Percentiles rank a stretch among this genome's conserved stretches.
Evolutionary conservation across 2,113 vertebrate genomes (phyloP).

Genomic region (Serilophus lunatus): DNA sequence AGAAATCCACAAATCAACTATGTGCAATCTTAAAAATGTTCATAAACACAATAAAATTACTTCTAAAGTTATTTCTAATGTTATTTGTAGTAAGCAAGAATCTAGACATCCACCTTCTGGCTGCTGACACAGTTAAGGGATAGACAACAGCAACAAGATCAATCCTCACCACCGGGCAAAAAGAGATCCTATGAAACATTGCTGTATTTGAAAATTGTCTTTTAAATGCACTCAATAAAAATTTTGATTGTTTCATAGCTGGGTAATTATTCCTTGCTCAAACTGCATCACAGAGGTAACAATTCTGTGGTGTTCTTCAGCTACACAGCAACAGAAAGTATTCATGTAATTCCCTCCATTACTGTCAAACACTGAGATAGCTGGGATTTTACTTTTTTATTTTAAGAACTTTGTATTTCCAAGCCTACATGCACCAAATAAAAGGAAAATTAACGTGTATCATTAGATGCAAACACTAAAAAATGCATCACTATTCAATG

Average conservation of each 20-base stretch:
- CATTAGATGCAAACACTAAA: not conserved
- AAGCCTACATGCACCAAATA: not conserved
- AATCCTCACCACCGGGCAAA: not conserved
- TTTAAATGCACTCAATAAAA: not conserved
- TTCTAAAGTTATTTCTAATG: too few relatives aligned
- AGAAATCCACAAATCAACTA: not conserved
- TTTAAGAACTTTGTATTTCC: not conserved
- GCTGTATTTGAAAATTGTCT: not conserved
- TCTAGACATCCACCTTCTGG: not conserved
- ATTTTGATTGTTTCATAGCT: not conserved
- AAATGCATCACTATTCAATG: not conserved
- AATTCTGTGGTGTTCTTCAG: not conserved
- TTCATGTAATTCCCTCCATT: not conserved
- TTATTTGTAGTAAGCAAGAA: not conserved
- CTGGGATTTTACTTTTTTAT: not conserved
- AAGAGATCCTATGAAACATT: not conserved
- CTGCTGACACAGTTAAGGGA: not conserved
- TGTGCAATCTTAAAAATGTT: not conserved
- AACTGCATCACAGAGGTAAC: not conserved
- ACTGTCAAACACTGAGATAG: not conserved
- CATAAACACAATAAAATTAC: not conserved
- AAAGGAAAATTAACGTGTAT: not conserved
- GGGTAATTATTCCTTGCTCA: not conserved
- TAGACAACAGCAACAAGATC: not conserved
- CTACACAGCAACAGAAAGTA: not conserved